Conservation (phyloP, 2,888 invertebrate species). For the Strigamia maritima region DNA sequence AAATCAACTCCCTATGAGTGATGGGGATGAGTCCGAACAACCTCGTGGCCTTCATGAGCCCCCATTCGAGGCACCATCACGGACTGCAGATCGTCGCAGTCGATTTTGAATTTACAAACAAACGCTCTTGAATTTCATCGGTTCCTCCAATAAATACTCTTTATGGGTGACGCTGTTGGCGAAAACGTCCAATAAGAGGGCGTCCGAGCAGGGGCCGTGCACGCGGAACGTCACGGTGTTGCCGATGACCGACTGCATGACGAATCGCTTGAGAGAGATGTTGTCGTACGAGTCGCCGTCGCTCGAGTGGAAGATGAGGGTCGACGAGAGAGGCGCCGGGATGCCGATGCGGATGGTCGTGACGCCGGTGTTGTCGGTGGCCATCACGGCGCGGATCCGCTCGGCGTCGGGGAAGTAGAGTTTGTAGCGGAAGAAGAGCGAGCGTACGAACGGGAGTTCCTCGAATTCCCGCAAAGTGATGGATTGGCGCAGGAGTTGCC, state of each 20-base stretch:
- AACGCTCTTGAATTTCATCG: conserved; percentile 97
- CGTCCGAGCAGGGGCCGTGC: conserved; percentile 92
- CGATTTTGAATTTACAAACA: conserved; percentile 97
- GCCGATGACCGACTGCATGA: conserved; percentile 93
- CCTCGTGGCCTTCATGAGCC: conserved; percentile 87
- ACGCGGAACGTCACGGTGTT: conserved; percentile 95
- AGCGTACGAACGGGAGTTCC: conserved; percentile 93
- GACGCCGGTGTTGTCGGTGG: conserved; percentile 94
- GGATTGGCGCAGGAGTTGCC: conserved; percentile 93
- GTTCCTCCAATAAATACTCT: conserved; percentile 92
- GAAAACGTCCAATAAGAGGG: conserved; percentile 93
- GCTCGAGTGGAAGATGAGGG: conserved; percentile 94
- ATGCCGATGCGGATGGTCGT: conserved; percentile 94
- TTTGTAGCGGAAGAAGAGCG: conserved; percentile 95
- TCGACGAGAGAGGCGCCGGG: conserved; percentile 93
- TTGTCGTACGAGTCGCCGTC: conserved; percentile 90
- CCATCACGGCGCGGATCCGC: conserved; percentile 88
- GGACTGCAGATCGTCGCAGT: conserved; percentile 89
- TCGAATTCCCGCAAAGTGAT: conserved; percentile 93
- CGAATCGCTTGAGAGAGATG: conserved; percentile 91
- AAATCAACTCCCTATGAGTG: conserved; percentile 78
- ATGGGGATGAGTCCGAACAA: conserved; percentile 75
- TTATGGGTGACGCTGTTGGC: conserved; percentile 95
- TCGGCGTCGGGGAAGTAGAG: conserved; percentile 85
- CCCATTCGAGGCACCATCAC: conserved; percentile 99